Percentiles rank a stretch among this genome's conserved stretches.
phyloP scores from a whole-genome alignment of 2,888 invertebrate species.

The Macroteleia sp. region DNA sequence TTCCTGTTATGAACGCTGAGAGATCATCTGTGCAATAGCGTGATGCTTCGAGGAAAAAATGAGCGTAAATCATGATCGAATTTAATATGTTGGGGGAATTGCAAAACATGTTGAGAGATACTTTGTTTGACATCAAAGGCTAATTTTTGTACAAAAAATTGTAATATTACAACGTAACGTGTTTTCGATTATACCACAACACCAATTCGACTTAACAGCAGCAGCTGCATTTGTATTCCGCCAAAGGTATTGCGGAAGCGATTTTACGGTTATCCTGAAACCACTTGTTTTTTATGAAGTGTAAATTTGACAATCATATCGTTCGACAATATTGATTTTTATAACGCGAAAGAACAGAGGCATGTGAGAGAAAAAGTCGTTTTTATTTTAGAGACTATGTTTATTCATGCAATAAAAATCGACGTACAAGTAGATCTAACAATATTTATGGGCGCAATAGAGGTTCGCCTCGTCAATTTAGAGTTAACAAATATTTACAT shows the following conservation, averaged over 20 bases:
- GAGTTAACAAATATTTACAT: slow-evolving; percentile 36
- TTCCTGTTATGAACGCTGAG: slow-evolving; percentile 52
- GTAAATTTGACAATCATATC: too few species aligned
- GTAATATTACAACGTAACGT: not conserved
- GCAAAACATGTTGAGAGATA: slow-evolving; percentile 27
- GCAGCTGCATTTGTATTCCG: not conserved
- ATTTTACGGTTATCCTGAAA: too few species aligned
- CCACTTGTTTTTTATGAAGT: too few species aligned
- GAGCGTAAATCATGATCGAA: slow-evolving; percentile 59
- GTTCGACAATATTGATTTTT: too few species aligned
- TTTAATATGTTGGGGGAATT: slow-evolving; percentile 41
- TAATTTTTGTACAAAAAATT: slow-evolving; percentile 35
- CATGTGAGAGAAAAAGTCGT: too few species aligned
- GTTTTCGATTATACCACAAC: not conserved
- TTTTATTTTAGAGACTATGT: too few species aligned
- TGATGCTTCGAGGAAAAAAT: slow-evolving; percentile 31
- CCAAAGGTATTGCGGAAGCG: not conserved
- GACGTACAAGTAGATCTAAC: too few species aligned
- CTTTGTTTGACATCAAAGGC: slow-evolving; percentile 28
- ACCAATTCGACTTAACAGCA: not conserved
- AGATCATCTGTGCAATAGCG: slow-evolving; percentile 53
- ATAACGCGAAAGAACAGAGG: too few species aligned
- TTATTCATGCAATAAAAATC: too few species aligned
- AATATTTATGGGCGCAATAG: too few species aligned
- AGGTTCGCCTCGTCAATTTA: slow-evolving; percentile 23